Percentiles rank a stretch among this genome's conserved stretches.
phyloP scores from a whole-genome alignment of 1,140 invertebrate genomes.

The Drosophila pruinosa region DNA sequence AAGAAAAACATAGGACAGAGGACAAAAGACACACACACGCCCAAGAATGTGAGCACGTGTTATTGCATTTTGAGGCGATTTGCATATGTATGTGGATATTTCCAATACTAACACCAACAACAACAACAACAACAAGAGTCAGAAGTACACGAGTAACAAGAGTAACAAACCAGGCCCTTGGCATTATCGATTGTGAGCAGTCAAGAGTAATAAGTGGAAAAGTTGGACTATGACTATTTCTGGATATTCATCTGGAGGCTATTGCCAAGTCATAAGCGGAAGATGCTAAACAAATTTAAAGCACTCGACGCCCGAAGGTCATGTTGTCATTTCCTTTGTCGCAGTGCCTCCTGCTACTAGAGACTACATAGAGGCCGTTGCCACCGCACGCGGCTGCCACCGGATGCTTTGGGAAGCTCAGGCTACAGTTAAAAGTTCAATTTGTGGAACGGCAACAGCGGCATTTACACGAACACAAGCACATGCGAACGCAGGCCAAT shows the following conservation, averaged over 20 bases:
- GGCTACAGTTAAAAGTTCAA: conserved; percentile 80
- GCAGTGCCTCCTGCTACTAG: neutral
- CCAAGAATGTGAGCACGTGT: conserved; percentile 37
- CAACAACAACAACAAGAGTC: neutral
- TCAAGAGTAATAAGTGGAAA: conserved; percentile 56
- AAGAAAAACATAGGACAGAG: conserved; percentile 7
- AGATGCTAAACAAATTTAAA: conserved; percentile 76
- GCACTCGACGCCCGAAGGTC: conserved; percentile 66
- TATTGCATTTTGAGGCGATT: conserved; percentile 60
- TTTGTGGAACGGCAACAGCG: conserved; percentile 69
- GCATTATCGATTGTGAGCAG: conserved; percentile 40
- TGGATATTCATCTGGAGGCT: conserved; percentile 46
- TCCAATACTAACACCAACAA: neutral
- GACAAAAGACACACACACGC: conserved; percentile 9
- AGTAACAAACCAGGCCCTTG: conserved; percentile 9
- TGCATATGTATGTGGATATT: conserved; percentile 24
- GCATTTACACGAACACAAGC: conserved; percentile 48
- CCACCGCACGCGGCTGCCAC: conserved; percentile 65
- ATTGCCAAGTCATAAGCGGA: conserved; percentile 74
- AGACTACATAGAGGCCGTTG: conserved; percentile 47
- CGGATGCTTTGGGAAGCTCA: conserved; percentile 74
- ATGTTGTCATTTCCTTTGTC: conserved; percentile 66
- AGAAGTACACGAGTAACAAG: too few species aligned
- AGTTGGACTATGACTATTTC: conserved; percentile 49
- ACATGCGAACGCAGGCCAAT: conserved; percentile 41